Base-by-base conservation (phyloP, 2,797 vertebrate genomes). In the Atherinosoma microstoma region DNA sequence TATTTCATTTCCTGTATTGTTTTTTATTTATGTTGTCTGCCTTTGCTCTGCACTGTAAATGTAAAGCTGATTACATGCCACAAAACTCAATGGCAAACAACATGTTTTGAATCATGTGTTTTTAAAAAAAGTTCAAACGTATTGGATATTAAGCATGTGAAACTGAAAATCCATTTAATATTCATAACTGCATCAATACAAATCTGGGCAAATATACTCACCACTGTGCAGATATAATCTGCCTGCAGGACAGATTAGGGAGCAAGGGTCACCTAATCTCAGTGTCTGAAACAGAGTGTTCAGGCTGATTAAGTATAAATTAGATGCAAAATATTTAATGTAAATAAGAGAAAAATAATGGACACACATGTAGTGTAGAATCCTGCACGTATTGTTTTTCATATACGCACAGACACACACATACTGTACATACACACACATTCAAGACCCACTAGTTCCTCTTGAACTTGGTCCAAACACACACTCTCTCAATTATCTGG, bases 401-500 rank as follows among this genome's bases (percentile, higher is more conserved):
- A 45, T 45, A 40, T 10, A 40, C 35, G 47, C 47, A 27, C 45
- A 67, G 38, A 49, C 54, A 58, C 40, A 60, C 45, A 74, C 64
- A 54, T 29, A 58, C 70, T 35, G 56, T 47, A 57, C 71, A 78
- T 76, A 45, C 70, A 86, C 66, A 84, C 77, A 84, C 58, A 78
- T 78, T 70, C 64, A 73, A 85, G 79, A 84, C 79, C 88, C 51
- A 56, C 69, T 64, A 75, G 88, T 83, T 90, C 81, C 82, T 85
- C 81, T 90, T 93, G 91, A 93, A 93, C 84, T 45, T 64, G 54
- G 76, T 91, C 92, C 92, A 93, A 87, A 89, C 84, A 89, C 91
- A 91, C 84, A 91, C 87, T 89, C 86, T 85, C 87, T 93, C 89
- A 93, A 91, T 93, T 91, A 92, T 90, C 78, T 67, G 27, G 69